Evolutionary conservation across 1,140 invertebrate species (phyloP).

Genomic region (Eupristina koningsbergeri): DNA sequence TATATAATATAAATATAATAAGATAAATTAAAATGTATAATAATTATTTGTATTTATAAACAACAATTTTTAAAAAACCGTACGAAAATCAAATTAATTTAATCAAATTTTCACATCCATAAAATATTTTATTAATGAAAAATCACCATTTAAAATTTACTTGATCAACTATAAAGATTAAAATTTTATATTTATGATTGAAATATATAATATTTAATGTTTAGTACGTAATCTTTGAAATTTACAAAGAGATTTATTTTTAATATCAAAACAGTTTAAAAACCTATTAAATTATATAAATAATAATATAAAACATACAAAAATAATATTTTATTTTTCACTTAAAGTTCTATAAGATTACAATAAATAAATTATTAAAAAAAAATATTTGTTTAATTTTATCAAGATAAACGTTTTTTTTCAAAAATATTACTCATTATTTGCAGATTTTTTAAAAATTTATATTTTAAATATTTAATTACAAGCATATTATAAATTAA

Average conservation of each 20-base stretch:
- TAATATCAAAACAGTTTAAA: neutral
- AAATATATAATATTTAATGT: too few species aligned
- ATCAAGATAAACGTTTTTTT: neutral
- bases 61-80: too few species aligned
- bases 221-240: too few species aligned
- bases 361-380: neutral
- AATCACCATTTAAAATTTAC: neutral
- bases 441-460: neutral
- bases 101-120: too few species aligned
- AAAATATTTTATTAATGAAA: neutral
- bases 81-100: too few species aligned
- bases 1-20: too few species aligned
- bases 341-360: neutral
- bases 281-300: too few species aligned
- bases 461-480: neutral
- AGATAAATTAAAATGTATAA: too few species aligned
- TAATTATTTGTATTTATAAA: too few species aligned
- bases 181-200: neutral
- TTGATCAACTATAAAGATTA: neutral
- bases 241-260: neutral
- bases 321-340: neutral
- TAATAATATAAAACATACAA: too few species aligned
- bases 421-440: neutral
- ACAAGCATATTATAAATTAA: neutral
- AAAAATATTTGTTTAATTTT: neutral